These are phyloP conservation scores for Mayetiola destructor DNA, from an alignment of 2,888 invertebrate species.

Conservation along the genomic window DNA sequence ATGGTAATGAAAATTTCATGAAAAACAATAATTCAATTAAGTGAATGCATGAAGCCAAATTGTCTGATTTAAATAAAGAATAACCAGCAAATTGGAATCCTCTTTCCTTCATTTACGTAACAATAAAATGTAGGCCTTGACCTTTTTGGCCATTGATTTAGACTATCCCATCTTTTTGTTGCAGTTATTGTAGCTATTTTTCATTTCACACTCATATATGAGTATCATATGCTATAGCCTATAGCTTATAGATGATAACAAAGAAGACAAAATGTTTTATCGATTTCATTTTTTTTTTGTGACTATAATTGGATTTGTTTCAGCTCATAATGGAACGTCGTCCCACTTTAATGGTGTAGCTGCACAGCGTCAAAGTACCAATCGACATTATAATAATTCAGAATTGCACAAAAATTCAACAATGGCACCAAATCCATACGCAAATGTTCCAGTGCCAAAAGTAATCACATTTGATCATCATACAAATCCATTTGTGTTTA, in stretches of 20 bases:
- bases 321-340: constrained; percentile 10
- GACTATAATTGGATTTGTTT: not conserved
- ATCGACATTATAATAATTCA: not conserved
- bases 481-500: not conserved
- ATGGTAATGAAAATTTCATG: not conserved
- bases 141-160: too few species aligned
- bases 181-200: too few species aligned
- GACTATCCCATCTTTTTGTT: too few species aligned
- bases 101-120: constrained; percentile 10
- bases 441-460: not conserved
- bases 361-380: not conserved
- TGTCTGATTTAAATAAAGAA: too few species aligned
- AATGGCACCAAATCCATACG: not conserved
- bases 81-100: not conserved
- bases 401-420: not conserved
- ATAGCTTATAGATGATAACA: too few species aligned
- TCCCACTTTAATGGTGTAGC: not conserved
- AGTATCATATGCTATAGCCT: too few species aligned
- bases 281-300: not conserved
- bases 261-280: not conserved
- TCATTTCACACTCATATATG: too few species aligned
- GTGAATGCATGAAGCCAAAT: too few species aligned
- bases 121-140: not conserved
- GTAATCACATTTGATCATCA: not conserved
- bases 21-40: not conserved